phyloP scores from a whole-genome alignment of 2,888 invertebrate species.

The Meta bourneti region DNA sequence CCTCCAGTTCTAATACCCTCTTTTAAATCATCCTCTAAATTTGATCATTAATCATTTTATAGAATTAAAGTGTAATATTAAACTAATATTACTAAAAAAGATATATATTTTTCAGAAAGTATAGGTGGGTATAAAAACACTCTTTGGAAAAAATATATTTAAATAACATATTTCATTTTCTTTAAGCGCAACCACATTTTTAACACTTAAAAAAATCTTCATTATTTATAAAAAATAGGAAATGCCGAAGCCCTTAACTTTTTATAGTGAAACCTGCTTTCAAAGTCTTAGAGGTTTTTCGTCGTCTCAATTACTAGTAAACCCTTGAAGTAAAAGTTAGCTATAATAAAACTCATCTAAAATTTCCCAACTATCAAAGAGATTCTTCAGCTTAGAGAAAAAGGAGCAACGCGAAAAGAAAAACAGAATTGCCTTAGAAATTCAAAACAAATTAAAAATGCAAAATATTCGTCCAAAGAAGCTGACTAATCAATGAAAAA shows the following conservation, averaged over 20 bases:
- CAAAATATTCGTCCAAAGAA: slow-evolving; percentile 13
- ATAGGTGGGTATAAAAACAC: too few relatives aligned
- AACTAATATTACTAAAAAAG: too few relatives aligned
- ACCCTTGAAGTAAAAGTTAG: slow-evolving; percentile 13
- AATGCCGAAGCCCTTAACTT: neutral
- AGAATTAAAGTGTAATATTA: too few relatives aligned
- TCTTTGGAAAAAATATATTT: too few relatives aligned
- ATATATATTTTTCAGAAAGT: too few relatives aligned
- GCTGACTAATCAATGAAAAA: slow-evolving; percentile 17
- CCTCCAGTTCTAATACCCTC: too few relatives aligned
- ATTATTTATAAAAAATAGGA: neutral
- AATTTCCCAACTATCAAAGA: slow-evolving; percentile 19
- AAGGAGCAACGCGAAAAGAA: neutral
- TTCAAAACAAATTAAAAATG: slow-evolving; percentile 31
- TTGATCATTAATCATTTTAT: too few relatives aligned
- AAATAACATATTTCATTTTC: neutral
- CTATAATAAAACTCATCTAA: slow-evolving; percentile 17
- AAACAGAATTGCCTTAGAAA: neutral
- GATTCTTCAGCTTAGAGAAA: neutral
- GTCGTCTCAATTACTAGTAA: neutral
- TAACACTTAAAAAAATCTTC: neutral
- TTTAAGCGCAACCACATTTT: neutral
- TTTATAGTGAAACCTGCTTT: too few relatives aligned
- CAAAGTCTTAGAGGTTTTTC: neutral
- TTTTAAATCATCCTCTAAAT: too few relatives aligned